These are phyloP conservation scores for Echinarachnius parma DNA, from an alignment of 53 echinoderm and acorn worm species.

Conservation along the genomic window DNA sequence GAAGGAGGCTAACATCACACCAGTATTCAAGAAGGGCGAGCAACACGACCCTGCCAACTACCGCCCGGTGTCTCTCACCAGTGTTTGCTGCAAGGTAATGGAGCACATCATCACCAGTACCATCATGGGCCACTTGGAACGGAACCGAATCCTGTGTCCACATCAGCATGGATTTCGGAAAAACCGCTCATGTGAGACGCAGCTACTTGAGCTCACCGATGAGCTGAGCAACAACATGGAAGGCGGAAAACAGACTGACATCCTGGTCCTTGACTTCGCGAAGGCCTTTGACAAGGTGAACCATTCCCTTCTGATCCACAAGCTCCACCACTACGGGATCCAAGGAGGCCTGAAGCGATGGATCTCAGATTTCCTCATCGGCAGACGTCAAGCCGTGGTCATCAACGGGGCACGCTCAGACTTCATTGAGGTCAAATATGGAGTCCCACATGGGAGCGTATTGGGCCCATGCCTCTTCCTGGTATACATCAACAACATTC, in stretches of 20 bases:
- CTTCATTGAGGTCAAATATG: background rate
- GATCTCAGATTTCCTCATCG: background rate
- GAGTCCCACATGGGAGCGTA: no score
- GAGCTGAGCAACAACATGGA: background rate
- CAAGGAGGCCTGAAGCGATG: no score
- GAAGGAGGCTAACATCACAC: slow-evolving; percentile 3
- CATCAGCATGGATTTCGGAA: no score
- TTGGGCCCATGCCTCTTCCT: no score
- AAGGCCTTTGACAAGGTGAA: no score
- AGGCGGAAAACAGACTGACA: background rate
- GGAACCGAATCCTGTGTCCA: no score
- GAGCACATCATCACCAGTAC: no score
- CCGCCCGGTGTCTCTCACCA: slow-evolving; percentile 8
- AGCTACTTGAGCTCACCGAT: background rate
- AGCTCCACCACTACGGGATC: no score
- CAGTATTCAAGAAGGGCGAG: slow-evolving; percentile 23
- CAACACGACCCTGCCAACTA: slow-evolving; percentile 17
- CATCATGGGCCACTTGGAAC: no score
- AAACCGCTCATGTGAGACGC: no score
- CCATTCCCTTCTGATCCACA: no score
- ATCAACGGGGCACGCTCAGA: background rate
- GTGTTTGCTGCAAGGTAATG: slow-evolving; percentile 4
- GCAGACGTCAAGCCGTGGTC: slow-evolving; percentile 2
- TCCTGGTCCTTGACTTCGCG: background rate
- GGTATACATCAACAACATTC: no score